Evolutionary conservation across 2,797 vertebrate genomes (phyloP), one percentile per base, ranked within the genome.

Genomic region (Apogon talboti): DNA sequence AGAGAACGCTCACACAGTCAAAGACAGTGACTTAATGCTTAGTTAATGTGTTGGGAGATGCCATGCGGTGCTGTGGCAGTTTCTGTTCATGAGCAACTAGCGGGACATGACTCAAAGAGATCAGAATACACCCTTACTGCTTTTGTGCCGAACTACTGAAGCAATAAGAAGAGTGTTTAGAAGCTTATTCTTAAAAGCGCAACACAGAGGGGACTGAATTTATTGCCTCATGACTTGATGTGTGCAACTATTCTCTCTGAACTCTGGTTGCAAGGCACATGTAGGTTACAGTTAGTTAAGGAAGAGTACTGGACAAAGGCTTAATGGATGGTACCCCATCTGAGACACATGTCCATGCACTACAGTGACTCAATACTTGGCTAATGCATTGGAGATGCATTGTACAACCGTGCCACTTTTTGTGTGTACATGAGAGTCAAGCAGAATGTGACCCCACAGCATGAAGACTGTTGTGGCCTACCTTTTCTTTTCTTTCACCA

Each of bases 11-110:
- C 42, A 40, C 49, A 37, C 44, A 37, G 72, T 69, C 61, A 71
- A 67, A 76, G 21, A 70, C 41, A 33, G 63, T 75, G 69, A 83
- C 71, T 81, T 77, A 72, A 79, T 70, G 57, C 60, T 70, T 58
- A 49, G 59, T 66, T 82, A 73, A 78, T 77, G 58, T 57, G 54
- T 48, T 58, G 40, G 68, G 58, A 60, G 49, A 73, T 38, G n/a
- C 49, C 56, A 49, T 33, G 30, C 44, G 42, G 51, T 2, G 11
- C 66, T 35, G 58, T 67, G 63, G 64, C 56, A 73, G 58, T 37
- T 33, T 83, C 53, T 68, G 60, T 69, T 74, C 63, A 68, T 46
- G 50, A 52, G 37, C 68, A 53, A 52, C 47, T 9, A 4, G 41
- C 8, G 1, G 59, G 57, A 72, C 14, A 1, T 45, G 53, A 76